Evolutionary conservation across 2,113 vertebrate species (phyloP).

Genomic region (Mus pahari): DNA sequence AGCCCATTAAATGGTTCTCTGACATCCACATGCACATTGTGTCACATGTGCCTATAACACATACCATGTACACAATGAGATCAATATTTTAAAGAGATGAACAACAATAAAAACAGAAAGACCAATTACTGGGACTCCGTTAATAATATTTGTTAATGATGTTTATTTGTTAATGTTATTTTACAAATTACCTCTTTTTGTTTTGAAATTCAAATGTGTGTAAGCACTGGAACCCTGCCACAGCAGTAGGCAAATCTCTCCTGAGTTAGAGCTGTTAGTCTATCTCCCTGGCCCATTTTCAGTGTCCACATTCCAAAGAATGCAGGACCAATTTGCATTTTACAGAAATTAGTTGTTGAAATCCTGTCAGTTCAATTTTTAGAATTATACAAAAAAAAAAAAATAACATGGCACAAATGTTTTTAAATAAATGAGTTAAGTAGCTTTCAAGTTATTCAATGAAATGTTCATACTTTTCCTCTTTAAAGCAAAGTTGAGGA

Average conservation of each 20-base stretch:
- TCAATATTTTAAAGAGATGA: no score
- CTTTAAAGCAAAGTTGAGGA: constrained; percentile 26
- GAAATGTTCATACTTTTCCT: neutral
- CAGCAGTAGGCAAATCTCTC: neutral
- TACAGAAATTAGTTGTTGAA: constrained; percentile 1
- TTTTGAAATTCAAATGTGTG: constrained; percentile 11
- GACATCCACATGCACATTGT: neutral
- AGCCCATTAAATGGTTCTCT: neutral
- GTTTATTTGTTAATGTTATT: no score
- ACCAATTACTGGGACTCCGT: neutral
- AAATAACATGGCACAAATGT: neutral
- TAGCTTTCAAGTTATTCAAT: constrained; percentile 49
- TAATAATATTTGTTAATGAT: constrained; percentile 32
- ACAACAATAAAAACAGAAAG: no score
- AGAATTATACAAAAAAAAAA: neutral
- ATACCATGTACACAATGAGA: neutral
- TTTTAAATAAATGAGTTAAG: constrained; percentile 59
- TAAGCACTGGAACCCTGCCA: neutral
- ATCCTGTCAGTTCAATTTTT: neutral
- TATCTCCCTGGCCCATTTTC: neutral
- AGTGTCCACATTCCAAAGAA: neutral
- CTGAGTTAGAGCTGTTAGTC: neutral
- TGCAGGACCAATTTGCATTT: neutral
- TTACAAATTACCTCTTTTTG: neutral
- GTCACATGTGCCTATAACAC: neutral